Base-by-base conservation (phyloP, 1,140 invertebrate species). In the Bombus confusus region DNA sequence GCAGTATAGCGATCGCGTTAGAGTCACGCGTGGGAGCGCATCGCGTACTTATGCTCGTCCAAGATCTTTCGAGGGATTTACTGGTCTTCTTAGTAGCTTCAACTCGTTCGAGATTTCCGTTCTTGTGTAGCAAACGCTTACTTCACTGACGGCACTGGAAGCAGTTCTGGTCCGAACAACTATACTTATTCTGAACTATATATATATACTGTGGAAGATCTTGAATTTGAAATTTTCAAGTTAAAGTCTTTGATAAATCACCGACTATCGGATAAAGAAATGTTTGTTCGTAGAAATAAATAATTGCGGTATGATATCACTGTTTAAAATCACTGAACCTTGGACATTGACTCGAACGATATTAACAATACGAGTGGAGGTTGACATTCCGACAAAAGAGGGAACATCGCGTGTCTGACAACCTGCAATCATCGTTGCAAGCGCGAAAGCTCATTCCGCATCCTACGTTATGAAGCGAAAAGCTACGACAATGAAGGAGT, bases 1-100 rank as follows among this genome's bases (percentile, higher is more conserved):
- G 43, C 77, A 71, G 57, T 80, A 68, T 31, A 74, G 69, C 52
- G 52, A 74, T 74, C 83, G 71, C 83, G 66, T 85, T 85, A 85
- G 83, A 85, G 68, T 28, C 52, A 57, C 66, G 80, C 86, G 86
- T 84, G 82, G 80, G 86, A 84, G 83, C 66, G 80, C 80, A 64
- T 82, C 79, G 41, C 37, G 68, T 76, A 87, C 79, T 79, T 85
- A 87, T 52, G 72, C 59, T 31, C n/a, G n/a, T 66, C 72, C 64
- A 71, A 64, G 78, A 86, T 81, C 59, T 37, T 43, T 74, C 71
- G 28, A 81, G 59, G 43, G 78, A 85, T 85, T 85, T 85, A 80
- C 78, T n/a, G 43, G 41, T 57, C 59, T 41, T 31, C 18, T n/a
- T 25, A n/a, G 31, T 31, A 59, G 34, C 41, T 28, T n/a, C 28